A percentile compares a stretch with the other conserved stretches of the same genome.
Conservation (phyloP, 1,140 invertebrate genomes). For the Frieseomelitta varia region DNA sequence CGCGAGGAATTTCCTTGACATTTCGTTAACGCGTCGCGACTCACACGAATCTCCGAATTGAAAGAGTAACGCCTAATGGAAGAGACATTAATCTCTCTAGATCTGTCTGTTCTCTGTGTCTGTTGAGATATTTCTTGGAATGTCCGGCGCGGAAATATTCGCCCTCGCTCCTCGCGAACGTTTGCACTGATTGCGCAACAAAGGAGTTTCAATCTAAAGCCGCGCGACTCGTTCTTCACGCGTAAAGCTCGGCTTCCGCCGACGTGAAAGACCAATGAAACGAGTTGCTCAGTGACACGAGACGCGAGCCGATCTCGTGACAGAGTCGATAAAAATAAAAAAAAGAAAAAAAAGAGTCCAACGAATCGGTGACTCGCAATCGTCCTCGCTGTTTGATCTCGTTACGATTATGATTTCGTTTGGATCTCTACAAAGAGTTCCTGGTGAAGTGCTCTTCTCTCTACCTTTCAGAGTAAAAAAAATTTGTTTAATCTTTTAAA, state of each 20-base stretch:
- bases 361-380: background rate
- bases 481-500: background rate
- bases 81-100: background rate
- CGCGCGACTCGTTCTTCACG: background rate
- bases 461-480: background rate
- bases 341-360: background rate
- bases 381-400: background rate
- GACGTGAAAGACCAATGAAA: constrained; percentile 37
- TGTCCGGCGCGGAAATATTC: too few relatives aligned
- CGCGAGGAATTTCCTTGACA: too few relatives aligned
- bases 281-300: constrained; percentile 24
- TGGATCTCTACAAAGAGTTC: background rate
- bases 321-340: background rate
- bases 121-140: too few relatives aligned
- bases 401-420: background rate
- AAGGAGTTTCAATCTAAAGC: too few relatives aligned
- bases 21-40: too few relatives aligned
- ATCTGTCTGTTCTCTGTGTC: too few relatives aligned
- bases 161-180: too few relatives aligned
- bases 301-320: constrained; percentile 2
- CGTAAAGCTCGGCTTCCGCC: constrained; percentile 21
- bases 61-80: too few relatives aligned
- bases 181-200: too few relatives aligned
- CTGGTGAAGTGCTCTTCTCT: too few relatives aligned
- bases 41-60: too few relatives aligned